Base-by-base conservation (phyloP, 2,797 vertebrate genomes). In the Emydoidea blandingii region DNA sequence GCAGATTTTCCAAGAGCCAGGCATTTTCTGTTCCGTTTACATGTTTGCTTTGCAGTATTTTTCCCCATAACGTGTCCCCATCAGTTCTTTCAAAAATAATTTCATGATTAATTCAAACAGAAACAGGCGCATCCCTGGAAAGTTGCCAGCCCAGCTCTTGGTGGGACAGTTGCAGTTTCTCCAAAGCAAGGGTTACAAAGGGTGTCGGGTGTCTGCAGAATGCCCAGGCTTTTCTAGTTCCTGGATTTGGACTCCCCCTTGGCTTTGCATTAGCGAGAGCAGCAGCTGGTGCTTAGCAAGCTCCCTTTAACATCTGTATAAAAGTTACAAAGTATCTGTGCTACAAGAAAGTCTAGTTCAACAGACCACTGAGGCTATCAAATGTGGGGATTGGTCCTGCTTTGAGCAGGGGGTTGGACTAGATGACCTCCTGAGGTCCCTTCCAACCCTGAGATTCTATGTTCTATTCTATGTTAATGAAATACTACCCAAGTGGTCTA, bases 41-140 rank as follows among this genome's bases (percentile, higher is more conserved):
- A 8, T 80, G 57, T 52, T 49, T 15, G 8, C 14, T 83, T 5
- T 12, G 37, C n/a, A 37, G 78, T 1, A 1, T 62, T 88, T 89
- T 52, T 52, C 49, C 62, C 6, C 12, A 0, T 1, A 2, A 0
- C 2, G 0, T 16, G 31, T 1, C 0, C 47, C 74, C 14, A 8
- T 29, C 62, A 53, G 47, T 23, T 12, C 53, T 85, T 54, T 15
- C 44, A 44, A 87, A 82, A 15, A 76, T 27, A 12, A 76, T 44
- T 41, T 11, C 37, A 74, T 74, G 44, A 74, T 0, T 2, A 11
- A 3, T 0, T 34, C 18, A 23, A 41, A 3, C 2, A 78, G 12
- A 27, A 41, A 15, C 8, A 29, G 44, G 8, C 41, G n/a, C 68
- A 47, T 41, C 47, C n/a, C 56, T 47, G 25, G 12, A 29, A 49